These are phyloP conservation scores for Nicator chloris DNA, from an alignment of 2,113 vertebrate species.

Conservation along the genomic window DNA sequence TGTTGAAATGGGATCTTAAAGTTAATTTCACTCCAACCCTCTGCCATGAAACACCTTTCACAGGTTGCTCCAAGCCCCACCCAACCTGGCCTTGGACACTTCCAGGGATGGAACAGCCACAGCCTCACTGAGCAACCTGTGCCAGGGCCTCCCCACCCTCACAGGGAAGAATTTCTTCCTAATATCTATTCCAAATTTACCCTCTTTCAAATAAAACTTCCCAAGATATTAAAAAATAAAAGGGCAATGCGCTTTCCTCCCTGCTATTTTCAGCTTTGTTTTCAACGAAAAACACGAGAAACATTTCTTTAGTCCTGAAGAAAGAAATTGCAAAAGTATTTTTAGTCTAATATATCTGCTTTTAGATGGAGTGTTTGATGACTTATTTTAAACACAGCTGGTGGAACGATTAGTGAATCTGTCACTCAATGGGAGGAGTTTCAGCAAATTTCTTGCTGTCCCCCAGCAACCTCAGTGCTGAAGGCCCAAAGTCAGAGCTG, in stretches of 20 bases:
- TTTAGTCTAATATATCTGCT: slow-evolving; percentile 17
- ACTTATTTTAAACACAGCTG: slow-evolving; percentile 23
- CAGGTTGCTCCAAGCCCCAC: not conserved
- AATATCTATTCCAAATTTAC: not conserved
- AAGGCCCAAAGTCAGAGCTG: not conserved
- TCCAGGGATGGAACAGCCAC: not conserved
- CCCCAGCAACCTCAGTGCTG: not conserved
- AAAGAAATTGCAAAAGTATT: not conserved
- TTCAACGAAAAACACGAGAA: not conserved
- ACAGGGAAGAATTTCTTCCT: not conserved
- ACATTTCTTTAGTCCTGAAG: not conserved
- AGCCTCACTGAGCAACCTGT: not conserved
- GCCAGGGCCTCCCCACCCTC: not conserved
- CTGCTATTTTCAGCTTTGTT: not conserved
- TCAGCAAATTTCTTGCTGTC: not conserved
- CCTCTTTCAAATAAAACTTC: not conserved
- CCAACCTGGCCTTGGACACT: not conserved
- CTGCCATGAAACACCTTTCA: not conserved
- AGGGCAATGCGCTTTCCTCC: not conserved
- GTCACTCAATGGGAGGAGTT: not conserved
- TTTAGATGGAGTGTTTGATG: not conserved
- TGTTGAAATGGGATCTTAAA: not conserved
- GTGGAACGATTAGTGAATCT: not conserved
- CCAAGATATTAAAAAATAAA: not conserved
- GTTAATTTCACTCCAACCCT: not conserved